A percentile compares a stretch with the other conserved stretches of the same genome.
Evolutionary conservation across 2,113 vertebrate species (phyloP).

Genomic region (Silurus meridionalis): DNA sequence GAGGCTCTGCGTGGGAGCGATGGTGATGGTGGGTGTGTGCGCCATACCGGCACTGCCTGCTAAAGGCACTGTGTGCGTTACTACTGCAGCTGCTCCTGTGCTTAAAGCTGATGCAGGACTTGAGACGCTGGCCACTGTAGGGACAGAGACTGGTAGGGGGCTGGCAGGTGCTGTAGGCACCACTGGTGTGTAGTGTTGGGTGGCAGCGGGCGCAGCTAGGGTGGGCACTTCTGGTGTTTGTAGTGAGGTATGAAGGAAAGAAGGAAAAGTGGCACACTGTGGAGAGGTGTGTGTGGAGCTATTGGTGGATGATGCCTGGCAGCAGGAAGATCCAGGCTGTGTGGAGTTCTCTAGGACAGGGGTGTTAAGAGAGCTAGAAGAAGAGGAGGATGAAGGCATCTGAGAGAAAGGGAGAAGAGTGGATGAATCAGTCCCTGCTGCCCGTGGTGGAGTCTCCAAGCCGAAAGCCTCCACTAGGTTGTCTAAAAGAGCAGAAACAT

Average conservation of each 20-base stretch:
- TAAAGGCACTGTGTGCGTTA: conserved; percentile 85
- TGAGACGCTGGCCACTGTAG: conserved; percentile 74
- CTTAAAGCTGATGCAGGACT: conserved; percentile 64
- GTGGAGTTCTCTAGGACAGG: conserved; percentile 70
- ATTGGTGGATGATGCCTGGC: conserved; percentile 69
- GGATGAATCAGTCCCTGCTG: conserved; percentile 70
- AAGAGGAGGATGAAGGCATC: conserved; percentile 66
- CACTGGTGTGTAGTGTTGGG: conserved; percentile 78
- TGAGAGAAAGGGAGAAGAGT: conserved; percentile 78
- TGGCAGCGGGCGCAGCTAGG: conserved; percentile 69
- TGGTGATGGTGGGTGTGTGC: conserved; percentile 80
- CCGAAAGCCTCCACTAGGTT: conserved; percentile 79
- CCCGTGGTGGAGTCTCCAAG: conserved; percentile 70
- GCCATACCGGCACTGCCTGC: conserved; percentile 78
- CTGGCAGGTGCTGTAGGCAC: conserved; percentile 70
- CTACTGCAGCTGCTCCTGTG: conserved; percentile 75
- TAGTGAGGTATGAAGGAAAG: conserved; percentile 73
- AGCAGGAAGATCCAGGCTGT: conserved; percentile 57
- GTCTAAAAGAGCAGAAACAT: conserved; percentile 66
- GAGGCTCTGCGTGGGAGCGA: conserved; percentile 70
- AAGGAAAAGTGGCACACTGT: conserved; percentile 76
- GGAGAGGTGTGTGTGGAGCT: conserved; percentile 68
- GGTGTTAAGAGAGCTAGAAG: conserved; percentile 73
- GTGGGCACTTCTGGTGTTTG: conserved; percentile 84
- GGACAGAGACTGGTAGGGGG: conserved; percentile 66